These are phyloP conservation scores for Leptinotarsa lineolata DNA, from an alignment of 1,140 invertebrate species.

Conservation along the genomic window DNA sequence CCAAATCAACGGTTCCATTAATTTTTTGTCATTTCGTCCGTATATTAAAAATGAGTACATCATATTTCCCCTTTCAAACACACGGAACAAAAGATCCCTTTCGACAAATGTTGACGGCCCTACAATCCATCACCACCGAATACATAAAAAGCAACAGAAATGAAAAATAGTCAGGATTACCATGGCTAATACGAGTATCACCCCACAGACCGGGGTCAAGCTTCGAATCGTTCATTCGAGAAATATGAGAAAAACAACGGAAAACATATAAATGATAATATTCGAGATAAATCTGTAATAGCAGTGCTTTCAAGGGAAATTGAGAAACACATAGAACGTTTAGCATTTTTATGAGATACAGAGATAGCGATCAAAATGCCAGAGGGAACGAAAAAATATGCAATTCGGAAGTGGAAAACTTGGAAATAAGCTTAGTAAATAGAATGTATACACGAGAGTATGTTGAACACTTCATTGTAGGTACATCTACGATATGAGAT, in stretches of 20 bases:
- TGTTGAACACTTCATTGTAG: too few species aligned
- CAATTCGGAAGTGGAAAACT: constrained; percentile 6
- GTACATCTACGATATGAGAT: too few species aligned
- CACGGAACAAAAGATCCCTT: neutral
- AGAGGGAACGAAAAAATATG: constrained; percentile 28
- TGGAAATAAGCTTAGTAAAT: neutral
- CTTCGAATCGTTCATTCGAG: neutral
- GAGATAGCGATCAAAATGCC: neutral
- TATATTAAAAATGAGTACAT: neutral
- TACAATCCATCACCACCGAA: constrained; percentile 10
- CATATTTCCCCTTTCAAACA: neutral
- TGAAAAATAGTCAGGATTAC: constrained; percentile 19
- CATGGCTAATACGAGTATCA: constrained; percentile 6
- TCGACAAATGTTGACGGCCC: neutral
- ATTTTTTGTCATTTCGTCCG: too few species aligned
- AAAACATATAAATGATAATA: constrained; percentile 41
- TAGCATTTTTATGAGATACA: constrained; percentile 38
- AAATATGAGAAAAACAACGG: neutral
- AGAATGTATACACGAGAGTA: neutral
- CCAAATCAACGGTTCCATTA: too few species aligned
- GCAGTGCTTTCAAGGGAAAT: constrained; percentile 23
- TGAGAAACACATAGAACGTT: constrained; percentile 26
- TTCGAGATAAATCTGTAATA: constrained; percentile 36
- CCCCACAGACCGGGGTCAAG: constrained; percentile 9
- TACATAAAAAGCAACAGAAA: constrained; percentile 15